Evolutionary conservation across 2,113 vertebrate genomes (phyloP), one percentile per base, ranked within the genome.

Genomic region (Pogonocichla stellata): DNA sequence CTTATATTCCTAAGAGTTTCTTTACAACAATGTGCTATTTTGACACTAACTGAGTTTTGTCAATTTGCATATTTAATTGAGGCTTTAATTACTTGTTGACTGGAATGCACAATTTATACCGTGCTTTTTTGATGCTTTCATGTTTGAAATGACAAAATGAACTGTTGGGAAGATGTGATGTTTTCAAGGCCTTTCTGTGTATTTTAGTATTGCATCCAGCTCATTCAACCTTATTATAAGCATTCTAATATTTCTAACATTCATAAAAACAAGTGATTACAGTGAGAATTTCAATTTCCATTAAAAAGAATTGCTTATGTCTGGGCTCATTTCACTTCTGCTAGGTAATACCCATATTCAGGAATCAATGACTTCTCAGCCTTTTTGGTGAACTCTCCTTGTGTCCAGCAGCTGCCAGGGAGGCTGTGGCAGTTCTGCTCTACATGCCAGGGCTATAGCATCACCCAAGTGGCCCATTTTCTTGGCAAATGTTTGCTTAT

Each of bases 371-470:
- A 33, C 26, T 8, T 71, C 47, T 71, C 29, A 56, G 11, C 20
- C 34, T 91, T 53, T 77, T 78, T 71, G 36, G 23, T 14, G 72
- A 50, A 16, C 20, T 14, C 3, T 1, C 12, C 40, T 8, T 57
- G 15, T 16, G 29, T 31, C 20, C 48, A 20, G 48, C 62, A 73
- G 40, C 54, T 73, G n/a, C 29, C 22, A 4, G 5, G 11, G 19
- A 69, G 80, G 33, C 42, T 58, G 47, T 60, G 64, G 22, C 57
- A 14, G 42, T 12, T 3, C 31, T 25, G 3, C 43, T 43, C 1
- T 34, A 2, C 14, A 0, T 3, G 7, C 9, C 1, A 2, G 43
- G 34, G 22, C 65, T 50, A 0, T 8, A 33, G 34, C 80, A 20
- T 43, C 31, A 6, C 12, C 23, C 24, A 34, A 12, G 15, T 45